These are phyloP conservation scores for Spea multiplicata DNA, from an alignment of 2,113 vertebrate species.

Conservation along the genomic window DNA sequence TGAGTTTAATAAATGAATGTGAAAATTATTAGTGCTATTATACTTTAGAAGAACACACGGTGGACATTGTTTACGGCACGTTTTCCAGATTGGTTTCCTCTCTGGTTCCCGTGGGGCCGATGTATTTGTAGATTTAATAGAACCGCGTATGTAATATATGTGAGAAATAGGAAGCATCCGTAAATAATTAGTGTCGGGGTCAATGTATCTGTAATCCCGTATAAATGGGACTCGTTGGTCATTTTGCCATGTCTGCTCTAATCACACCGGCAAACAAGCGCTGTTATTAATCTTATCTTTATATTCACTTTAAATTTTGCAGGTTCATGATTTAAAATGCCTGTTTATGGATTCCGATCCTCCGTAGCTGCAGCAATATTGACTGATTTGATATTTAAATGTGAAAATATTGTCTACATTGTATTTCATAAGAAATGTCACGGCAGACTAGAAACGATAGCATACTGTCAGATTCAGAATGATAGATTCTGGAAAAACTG, in stretches of 20 bases:
- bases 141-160: slow-evolving; percentile 51
- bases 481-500: slow-evolving; percentile 66
- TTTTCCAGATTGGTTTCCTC: slow-evolving; percentile 49
- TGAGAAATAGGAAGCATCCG: slow-evolving; percentile 31
- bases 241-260: neutral
- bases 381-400: slow-evolving; percentile 48
- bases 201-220: slow-evolving; percentile 7
- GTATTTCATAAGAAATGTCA: slow-evolving; percentile 68
- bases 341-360: neutral
- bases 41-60: slow-evolving; percentile 6
- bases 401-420: slow-evolving; percentile 50
- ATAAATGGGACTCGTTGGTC: slow-evolving; percentile 51
- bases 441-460: slow-evolving; percentile 62
- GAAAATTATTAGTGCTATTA: slow-evolving; percentile 48
- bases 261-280: slow-evolving; percentile 8
- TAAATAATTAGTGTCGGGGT: too few relatives aligned
- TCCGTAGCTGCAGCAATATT: slow-evolving; percentile 23
- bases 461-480: slow-evolving; percentile 62
- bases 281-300: slow-evolving; percentile 47
- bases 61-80: slow-evolving; percentile 46
- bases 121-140: slow-evolving; percentile 41
- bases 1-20: slow-evolving; percentile 8
- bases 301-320: slow-evolving; percentile 53
- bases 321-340: neutral
- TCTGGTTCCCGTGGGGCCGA: slow-evolving; percentile 25